Conservation (phyloP, 2,888 invertebrate genomes). For the Phengaris arion region DNA sequence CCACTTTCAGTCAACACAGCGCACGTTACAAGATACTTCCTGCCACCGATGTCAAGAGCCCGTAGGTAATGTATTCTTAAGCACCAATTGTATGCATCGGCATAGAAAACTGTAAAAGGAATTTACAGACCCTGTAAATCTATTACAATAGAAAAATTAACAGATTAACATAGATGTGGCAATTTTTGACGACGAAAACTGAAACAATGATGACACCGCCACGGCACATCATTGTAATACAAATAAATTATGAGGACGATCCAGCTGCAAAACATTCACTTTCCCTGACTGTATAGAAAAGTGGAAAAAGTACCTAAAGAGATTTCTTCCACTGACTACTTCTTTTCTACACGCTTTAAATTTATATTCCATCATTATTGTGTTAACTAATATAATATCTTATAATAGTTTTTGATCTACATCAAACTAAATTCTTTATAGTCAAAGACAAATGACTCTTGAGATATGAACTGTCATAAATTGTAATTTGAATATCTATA, state of each 20-base stretch:
- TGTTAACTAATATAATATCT: neutral
- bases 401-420: neutral
- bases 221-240: too few species aligned
- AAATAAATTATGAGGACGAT: too few species aligned
- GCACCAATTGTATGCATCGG: slow-evolving; percentile 13
- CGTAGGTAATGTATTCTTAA: slow-evolving; percentile 42
- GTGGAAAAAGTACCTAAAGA: too few species aligned
- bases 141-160: too few species aligned
- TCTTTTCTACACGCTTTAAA: too few species aligned
- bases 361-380: too few species aligned
- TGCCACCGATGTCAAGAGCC: slow-evolving; percentile 54
- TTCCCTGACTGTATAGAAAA: too few species aligned
- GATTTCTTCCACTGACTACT: too few species aligned
- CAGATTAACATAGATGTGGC: too few species aligned
- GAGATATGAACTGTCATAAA: neutral
- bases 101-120: neutral
- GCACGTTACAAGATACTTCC: slow-evolving; percentile 49
- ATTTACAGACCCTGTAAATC: neutral
- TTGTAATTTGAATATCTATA: neutral
- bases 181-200: too few species aligned
- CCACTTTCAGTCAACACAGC: slow-evolving; percentile 46
- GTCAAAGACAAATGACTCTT: neutral
- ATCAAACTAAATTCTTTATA: neutral
- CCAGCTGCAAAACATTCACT: too few species aligned
- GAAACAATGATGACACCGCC: too few species aligned